Percentiles rank a stretch among this genome's conserved stretches.
phyloP scores from a whole-genome alignment of 2,797 vertebrate species.

The Streptopelia turtur region DNA sequence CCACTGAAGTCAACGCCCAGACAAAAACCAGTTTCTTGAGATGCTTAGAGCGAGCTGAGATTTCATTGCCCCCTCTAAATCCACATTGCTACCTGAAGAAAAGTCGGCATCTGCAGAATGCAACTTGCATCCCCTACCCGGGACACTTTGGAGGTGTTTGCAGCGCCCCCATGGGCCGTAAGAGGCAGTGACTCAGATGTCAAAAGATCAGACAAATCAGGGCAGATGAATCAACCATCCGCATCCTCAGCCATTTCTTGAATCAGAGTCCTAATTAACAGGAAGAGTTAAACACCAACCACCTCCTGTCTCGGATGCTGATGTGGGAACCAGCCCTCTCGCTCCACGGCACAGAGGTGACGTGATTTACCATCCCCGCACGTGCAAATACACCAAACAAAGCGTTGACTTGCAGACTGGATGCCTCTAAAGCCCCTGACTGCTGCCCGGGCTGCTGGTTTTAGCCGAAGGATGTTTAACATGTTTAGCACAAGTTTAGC shows the following conservation, averaged over 20 bases:
- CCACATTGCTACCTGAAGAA: background rate
- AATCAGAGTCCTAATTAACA: background rate
- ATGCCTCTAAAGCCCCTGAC: rapidly evolving
- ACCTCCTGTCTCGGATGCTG: rapidly evolving
- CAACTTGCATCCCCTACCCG: background rate
- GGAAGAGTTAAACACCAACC: background rate
- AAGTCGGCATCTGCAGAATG: background rate
- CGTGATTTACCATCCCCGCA: rapidly evolving
- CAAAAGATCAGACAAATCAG: background rate
- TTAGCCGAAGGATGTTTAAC: background rate
- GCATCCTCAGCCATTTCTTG: background rate
- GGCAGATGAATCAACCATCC: background rate
- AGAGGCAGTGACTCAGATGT: background rate
- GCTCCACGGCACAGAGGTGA: background rate
- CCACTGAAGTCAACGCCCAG: background rate
- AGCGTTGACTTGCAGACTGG: rapidly evolving
- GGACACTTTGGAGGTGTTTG: background rate
- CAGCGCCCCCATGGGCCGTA: no score
- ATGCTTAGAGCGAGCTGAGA: background rate
- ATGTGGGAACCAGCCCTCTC: background rate
- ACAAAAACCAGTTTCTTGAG: background rate
- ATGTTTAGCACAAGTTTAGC: background rate
- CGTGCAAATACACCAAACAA: background rate
- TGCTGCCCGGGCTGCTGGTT: background rate
- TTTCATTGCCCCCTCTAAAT: background rate